A percentile compares a stretch with the other conserved stretches of the same genome.
phyloP scores from a whole-genome alignment of 2,113 vertebrate genomes.

The Bostrychus sinensis region DNA sequence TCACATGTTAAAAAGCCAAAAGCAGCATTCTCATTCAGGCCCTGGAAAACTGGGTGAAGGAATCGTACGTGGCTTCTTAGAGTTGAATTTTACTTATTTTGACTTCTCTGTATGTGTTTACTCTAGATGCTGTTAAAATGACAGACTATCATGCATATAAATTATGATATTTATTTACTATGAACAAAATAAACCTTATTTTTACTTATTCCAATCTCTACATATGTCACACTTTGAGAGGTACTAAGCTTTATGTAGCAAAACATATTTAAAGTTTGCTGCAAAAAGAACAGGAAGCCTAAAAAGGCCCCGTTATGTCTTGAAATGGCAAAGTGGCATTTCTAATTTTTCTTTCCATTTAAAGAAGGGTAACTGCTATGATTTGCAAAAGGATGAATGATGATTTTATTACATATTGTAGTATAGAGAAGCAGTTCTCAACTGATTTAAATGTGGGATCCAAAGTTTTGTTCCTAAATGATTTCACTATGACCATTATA shows the following conservation, averaged over 20 bases:
- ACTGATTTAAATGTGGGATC: no score
- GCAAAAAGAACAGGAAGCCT: slow-evolving; percentile 14
- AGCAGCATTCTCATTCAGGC: slow-evolving; percentile 38
- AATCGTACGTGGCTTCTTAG: slow-evolving; percentile 12
- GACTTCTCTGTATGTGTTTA: slow-evolving; percentile 28
- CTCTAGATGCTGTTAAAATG: slow-evolving; percentile 38
- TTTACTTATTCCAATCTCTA: slow-evolving; percentile 33
- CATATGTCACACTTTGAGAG: background rate
- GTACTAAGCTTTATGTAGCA: slow-evolving; percentile 5
- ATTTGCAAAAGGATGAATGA: no score
- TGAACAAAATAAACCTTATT: slow-evolving; percentile 40
- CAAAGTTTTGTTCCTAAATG: no score
- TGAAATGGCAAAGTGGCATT: no score
- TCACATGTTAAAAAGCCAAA: slow-evolving; percentile 44
- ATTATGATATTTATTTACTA: slow-evolving; percentile 34
- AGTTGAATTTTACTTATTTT: slow-evolving; percentile 25
- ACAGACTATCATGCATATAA: slow-evolving; percentile 43
- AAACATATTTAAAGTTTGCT: background rate
- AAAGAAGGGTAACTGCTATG: no score
- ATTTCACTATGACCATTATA: no score
- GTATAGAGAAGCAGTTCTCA: no score
- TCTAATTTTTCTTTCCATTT: no score
- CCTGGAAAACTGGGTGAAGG: slow-evolving; percentile 38
- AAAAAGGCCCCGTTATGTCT: no score
- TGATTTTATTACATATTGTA: no score